Evolutionary conservation across 1,140 invertebrate genomes (phyloP), one percentile per base, ranked within the genome.

Genomic region (Drosophila pandora): DNA sequence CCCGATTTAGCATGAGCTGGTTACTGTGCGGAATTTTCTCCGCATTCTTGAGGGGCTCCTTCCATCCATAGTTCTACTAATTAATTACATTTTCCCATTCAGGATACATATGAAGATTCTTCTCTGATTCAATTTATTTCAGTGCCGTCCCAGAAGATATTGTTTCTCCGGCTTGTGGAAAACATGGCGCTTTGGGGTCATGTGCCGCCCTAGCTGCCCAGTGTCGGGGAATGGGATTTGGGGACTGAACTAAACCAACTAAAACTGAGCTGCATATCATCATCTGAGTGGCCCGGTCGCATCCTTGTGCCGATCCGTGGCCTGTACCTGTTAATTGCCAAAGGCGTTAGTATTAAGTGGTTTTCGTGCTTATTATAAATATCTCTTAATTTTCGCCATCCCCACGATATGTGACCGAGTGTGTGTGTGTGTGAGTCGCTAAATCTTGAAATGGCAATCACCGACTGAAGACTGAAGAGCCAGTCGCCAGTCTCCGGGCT

Each of bases 281-380:
- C 59, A 57, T 43, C 41, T 8, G 62, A 76, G 69, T 55, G 65
- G 50, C 37, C 62, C 23, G 22, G 22, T 23, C 25, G 76, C 67
- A 83, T 88, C 79, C 84, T 73, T 67, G 53, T 25, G 25, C 23
- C 58, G 4, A 12, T 23, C 47, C 59, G 49, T 50, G 61, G 65
- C 72, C 72, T 88, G 85, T 90, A 78, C 74, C 83, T 90, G 89
- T 90, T 90, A 90, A 90, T 90, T 90, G 89, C 84, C 81, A 90
- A 89, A 90, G 89, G 89, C 89, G 89, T 90, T 90, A 90, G 89
- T 79, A 76, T 90, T 90, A 90, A 90, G 89, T 90, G 89, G 89
- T 90, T 90, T 90, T 90, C 89, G 88, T 90, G 89, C 89, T 90
- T 90, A 85, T 90, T 90, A 90, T 90, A 90, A 90, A 90, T 90